A percentile compares a stretch with the other conserved stretches of the same genome.
These are phyloP conservation scores for Ennomos quercinarius DNA, from an alignment of 2,888 invertebrate species.

Conservation along the genomic window DNA sequence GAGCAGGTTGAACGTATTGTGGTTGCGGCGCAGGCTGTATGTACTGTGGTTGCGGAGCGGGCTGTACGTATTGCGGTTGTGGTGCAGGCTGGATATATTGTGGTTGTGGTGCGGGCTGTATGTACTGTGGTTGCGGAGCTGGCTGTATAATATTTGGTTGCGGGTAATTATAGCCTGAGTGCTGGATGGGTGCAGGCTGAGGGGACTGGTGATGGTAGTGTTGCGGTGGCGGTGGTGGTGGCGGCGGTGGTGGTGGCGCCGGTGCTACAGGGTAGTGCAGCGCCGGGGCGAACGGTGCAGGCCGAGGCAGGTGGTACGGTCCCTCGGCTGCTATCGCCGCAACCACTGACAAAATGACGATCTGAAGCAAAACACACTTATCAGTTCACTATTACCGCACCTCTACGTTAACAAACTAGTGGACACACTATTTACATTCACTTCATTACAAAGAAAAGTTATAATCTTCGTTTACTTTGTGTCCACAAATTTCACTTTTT, in stretches of 20 bases:
- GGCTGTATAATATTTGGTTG: slow-evolving; percentile 47
- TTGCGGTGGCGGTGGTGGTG: slow-evolving; percentile 37
- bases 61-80: slow-evolving; percentile 28
- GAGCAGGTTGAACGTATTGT: slow-evolving; percentile 28
- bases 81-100: slow-evolving; percentile 18
- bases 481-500: slow-evolving; percentile 65
- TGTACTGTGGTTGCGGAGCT: slow-evolving; percentile 15
- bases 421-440: slow-evolving; percentile 31
- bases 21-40: slow-evolving; percentile 17
- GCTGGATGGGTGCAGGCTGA: slow-evolving; percentile 36
- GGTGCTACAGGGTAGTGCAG: slow-evolving; percentile 59
- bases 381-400: slow-evolving; percentile 33
- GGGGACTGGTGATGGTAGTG: slow-evolving; percentile 40
- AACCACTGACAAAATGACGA: slow-evolving; percentile 67
- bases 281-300: slow-evolving; percentile 51
- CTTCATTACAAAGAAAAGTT: slow-evolving; percentile 43
- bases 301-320: slow-evolving; percentile 72
- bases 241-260: slow-evolving; percentile 46
- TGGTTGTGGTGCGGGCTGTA: slow-evolving; percentile 15
- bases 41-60: slow-evolving; percentile 32
- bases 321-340: slow-evolving; percentile 70
- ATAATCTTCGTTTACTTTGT: slow-evolving; percentile 48
- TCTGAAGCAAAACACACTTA: slow-evolving; percentile 57
- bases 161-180: slow-evolving; percentile 55
- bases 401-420: slow-evolving; percentile 26